phyloP scores from a whole-genome alignment of 2,797 vertebrate species.

The Pipistrellus nathusii region DNA sequence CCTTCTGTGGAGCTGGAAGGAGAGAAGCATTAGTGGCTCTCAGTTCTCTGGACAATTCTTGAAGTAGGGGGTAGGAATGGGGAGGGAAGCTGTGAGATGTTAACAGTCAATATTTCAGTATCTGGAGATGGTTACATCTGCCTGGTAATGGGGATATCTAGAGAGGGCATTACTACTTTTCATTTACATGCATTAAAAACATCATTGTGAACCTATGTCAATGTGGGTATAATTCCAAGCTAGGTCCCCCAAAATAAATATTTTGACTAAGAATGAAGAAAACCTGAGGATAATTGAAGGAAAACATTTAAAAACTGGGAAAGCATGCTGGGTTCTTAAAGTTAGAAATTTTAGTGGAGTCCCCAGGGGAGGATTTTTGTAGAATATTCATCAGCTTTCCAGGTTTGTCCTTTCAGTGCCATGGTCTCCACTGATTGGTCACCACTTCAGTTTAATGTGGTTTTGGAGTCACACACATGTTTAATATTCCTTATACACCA shows the following conservation, averaged over 20 bases:
- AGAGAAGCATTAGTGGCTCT: background rate
- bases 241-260: background rate
- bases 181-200: background rate
- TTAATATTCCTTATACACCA: background rate
- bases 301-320: background rate
- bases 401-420: background rate
- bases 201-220: background rate
- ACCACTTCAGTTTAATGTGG: too few relatives aligned
- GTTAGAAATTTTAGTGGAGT: background rate
- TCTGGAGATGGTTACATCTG: background rate
- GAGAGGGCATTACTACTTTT: background rate
- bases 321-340: background rate
- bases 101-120: background rate
- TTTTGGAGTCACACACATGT: background rate
- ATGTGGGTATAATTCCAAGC: background rate
- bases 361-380: background rate
- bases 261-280: slow-evolving; percentile 40
- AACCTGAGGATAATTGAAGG: background rate
- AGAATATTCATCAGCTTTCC: background rate
- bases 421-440: background rate
- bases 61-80: background rate
- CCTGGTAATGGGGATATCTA: background rate
- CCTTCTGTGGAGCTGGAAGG: background rate
- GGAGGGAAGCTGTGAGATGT: background rate
- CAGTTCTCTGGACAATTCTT: background rate